These are phyloP conservation scores for Cyprinus carpio DNA, from an alignment of 2,113 vertebrate genomes.

Conservation along the genomic window DNA sequence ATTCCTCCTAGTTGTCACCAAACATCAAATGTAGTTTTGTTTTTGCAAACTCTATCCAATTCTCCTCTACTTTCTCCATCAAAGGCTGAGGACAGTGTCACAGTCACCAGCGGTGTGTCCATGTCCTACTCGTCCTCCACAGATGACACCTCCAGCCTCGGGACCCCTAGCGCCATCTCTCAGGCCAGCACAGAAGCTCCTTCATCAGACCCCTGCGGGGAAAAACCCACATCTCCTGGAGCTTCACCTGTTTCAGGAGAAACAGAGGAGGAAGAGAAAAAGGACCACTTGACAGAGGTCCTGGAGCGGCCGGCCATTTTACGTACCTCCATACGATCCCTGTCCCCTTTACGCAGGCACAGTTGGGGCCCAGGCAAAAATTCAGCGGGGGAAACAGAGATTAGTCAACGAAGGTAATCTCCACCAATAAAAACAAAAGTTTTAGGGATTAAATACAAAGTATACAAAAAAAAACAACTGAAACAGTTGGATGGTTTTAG, in stretches of 20 bases:
- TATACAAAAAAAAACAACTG: too few species aligned
- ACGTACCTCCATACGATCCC: slow-evolving; percentile 73
- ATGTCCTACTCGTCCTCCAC: slow-evolving; percentile 76
- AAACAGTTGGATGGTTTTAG: too few species aligned
- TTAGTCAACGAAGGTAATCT: slow-evolving; percentile 82
- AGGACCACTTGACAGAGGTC: slow-evolving; percentile 83
- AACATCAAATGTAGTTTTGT: background rate
- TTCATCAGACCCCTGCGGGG: slow-evolving; percentile 9
- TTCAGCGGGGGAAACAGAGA: slow-evolving; percentile 71
- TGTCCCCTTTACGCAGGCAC: slow-evolving; percentile 87
- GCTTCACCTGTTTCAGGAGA: slow-evolving; percentile 24
- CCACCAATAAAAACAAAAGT: background rate
- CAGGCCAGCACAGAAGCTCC: slow-evolving; percentile 55
- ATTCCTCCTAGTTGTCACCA: background rate
- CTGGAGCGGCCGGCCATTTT: slow-evolving; percentile 65
- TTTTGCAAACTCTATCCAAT: background rate
- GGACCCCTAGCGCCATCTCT: slow-evolving; percentile 71
- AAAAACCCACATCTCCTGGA: slow-evolving; percentile 12
- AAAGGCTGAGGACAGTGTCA: slow-evolving; percentile 52
- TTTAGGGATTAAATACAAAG: background rate
- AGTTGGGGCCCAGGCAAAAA: slow-evolving; percentile 89
- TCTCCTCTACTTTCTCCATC: background rate
- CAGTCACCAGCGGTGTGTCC: slow-evolving; percentile 62
- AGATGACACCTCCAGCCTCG: slow-evolving; percentile 75
- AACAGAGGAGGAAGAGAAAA: slow-evolving; percentile 77